Base-by-base conservation (phyloP, 2,113 vertebrate genomes). In the Rhineura floridana region DNA sequence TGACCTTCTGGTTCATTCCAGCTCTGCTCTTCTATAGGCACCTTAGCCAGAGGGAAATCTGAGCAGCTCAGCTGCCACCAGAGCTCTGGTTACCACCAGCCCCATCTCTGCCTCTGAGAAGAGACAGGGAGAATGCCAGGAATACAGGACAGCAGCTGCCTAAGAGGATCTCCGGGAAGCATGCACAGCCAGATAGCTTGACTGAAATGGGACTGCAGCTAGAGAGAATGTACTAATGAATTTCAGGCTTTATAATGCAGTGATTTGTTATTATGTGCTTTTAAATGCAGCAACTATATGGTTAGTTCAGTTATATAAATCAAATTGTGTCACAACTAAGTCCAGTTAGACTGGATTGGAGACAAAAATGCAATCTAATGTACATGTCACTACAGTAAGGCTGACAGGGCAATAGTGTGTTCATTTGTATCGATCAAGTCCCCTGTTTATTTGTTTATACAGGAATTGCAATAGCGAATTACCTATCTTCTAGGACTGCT, bases 1-100 rank as follows among this genome's bases (percentile, higher is more conserved):
- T 86, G 84, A 77, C 84, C 84, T 86, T 86, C 73, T 65, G 72
- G 17, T 77, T 86, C 69, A 90, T 75, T 72, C 70, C 36, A 8
- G 46, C 72, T 55, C 42, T n/a, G 17, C 17, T n/a, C 76, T 79
- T 30, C 62, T 79, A 17, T 52, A 69, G 36, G 44, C 62, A 67
- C 85, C 48, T 46, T 39, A 52, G 84, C 70, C 48, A 78, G 36
- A 83, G 46, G 36, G 84, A 88, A 87, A 86, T 75, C 46, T 44
- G 63, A 89, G 42, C 70, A 44, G 85, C 63, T 81, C 52, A 69
- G 62, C 46, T 86, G 77, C 76, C 63, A 81, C 30, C 15, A 48
- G 81, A 83, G 59, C 67, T 78, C 25, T 55, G 23, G 52, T 77
- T 75, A 82, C 48, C 63, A 50, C 17, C 63, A 80, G 46, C 39